A percentile compares a stretch with the other conserved stretches of the same genome.
These are phyloP conservation scores for Rhinogobius similis DNA, from an alignment of 2,113 vertebrate genomes.

Conservation along the genomic window DNA sequence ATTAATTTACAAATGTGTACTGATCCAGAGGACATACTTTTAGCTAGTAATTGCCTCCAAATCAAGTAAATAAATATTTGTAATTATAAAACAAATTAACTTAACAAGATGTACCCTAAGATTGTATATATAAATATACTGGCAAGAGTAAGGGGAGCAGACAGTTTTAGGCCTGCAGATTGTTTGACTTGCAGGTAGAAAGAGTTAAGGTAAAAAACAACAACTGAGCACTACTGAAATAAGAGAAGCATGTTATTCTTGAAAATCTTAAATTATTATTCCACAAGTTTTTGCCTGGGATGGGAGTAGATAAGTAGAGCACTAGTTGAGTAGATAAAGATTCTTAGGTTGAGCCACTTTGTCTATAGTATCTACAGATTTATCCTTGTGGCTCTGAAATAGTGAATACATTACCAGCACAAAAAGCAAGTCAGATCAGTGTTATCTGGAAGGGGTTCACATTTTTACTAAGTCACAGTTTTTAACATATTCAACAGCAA, in stretches of 20 bases:
- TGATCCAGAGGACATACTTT: background rate
- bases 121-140: background rate
- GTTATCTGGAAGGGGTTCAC: slow-evolving; percentile 42
- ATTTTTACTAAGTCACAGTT: slow-evolving; percentile 71
- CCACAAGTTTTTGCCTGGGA: background rate
- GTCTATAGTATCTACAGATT: no score
- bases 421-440: background rate
- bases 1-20: background rate
- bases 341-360: background rate
- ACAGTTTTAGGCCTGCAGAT: no score
- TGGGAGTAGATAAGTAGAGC: background rate
- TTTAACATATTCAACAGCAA: slow-evolving; percentile 53
- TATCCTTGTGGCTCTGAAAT: background rate
- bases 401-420: background rate
- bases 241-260: background rate
- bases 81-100: background rate
- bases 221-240: background rate
- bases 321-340: background rate
- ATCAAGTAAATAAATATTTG: background rate
- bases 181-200: no score
- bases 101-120: background rate
- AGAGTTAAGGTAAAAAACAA: background rate
- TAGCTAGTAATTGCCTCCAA: background rate
- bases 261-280: background rate
- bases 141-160: background rate